A percentile compares a stretch with the other conserved stretches of the same genome.
phyloP scores from a whole-genome alignment of 2,113 vertebrate genomes.

The Daubentonia madagascariensis region DNA sequence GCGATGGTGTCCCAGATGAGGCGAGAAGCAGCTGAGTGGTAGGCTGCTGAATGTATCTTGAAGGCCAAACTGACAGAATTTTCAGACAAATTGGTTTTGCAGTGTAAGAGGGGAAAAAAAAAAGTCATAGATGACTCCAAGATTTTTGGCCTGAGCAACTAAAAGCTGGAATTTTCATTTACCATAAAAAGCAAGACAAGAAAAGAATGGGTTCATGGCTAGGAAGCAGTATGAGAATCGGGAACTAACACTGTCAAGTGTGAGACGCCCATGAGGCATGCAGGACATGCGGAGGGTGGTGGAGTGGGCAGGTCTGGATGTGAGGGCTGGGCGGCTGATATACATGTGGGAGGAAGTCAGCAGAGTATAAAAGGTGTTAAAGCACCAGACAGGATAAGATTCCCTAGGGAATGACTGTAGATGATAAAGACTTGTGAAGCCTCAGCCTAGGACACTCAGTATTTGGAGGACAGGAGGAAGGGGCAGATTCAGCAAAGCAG shows the following conservation, averaged over 20 bases:
- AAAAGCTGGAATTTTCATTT: background rate
- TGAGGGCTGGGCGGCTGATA: background rate
- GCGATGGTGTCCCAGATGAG: background rate
- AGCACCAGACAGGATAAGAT: background rate
- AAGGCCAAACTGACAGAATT: background rate
- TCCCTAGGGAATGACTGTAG: no score
- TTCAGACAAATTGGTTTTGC: background rate
- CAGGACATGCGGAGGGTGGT: background rate
- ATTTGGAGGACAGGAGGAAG: background rate
- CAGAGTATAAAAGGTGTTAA: no score
- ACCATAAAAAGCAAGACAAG: background rate
- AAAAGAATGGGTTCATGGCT: background rate
- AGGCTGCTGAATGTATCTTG: background rate
- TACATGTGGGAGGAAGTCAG: background rate
- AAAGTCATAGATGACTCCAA: background rate
- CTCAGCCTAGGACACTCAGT: background rate
- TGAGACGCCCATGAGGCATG: background rate
- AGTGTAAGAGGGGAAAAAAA: background rate
- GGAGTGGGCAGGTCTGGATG: rapidly evolving
- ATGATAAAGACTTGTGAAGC: background rate
- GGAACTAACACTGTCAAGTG: background rate
- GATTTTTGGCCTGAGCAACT: background rate
- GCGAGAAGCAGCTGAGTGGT: rapidly evolving
- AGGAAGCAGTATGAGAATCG: background rate
- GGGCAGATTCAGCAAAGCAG: background rate